Percentiles rank a stretch among this genome's conserved stretches.
Conservation (phyloP, 1,140 invertebrate species). For the Hydropsyche tenuis region DNA sequence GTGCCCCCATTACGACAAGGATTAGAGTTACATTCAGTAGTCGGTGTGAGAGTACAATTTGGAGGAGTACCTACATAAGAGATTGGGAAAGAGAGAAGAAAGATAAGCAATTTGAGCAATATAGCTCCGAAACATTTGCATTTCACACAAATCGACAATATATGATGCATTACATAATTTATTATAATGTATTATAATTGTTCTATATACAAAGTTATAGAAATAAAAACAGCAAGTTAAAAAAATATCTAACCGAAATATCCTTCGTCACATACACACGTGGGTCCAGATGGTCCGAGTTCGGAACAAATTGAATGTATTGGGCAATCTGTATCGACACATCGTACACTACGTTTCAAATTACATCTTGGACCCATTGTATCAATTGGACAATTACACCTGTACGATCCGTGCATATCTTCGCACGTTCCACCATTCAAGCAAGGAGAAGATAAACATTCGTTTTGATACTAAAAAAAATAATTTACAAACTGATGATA, state of each 20-base stretch:
- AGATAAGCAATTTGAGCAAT: no score
- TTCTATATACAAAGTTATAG: not conserved
- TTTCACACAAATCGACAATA: no score
- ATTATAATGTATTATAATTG: no score
- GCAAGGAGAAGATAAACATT: constrained; percentile 75
- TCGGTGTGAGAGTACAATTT: constrained; percentile 70
- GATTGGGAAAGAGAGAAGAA: no score
- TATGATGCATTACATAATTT: no score
- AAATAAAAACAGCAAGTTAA: constrained; percentile 11
- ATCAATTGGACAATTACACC: constrained; percentile 77
- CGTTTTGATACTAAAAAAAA: constrained; percentile 63
- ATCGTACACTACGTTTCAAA: constrained; percentile 54
- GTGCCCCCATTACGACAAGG: constrained; percentile 85
- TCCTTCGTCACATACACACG: constrained; percentile 73
- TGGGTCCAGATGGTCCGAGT: constrained; percentile 52
- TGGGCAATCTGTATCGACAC: constrained; percentile 63
- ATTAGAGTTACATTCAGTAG: constrained; percentile 65
- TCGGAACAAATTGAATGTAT: constrained; percentile 64
- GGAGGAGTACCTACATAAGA: constrained; percentile 56
- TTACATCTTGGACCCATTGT: constrained; percentile 80
- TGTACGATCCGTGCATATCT: constrained; percentile 76
- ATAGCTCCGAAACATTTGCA: no score
- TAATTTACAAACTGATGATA: no score
- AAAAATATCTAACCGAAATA: constrained; percentile 68
- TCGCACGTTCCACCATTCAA: constrained; percentile 82